These are phyloP conservation scores for Stenoptilia bipunctidactyla DNA, from an alignment of 2,888 invertebrate species.

Conservation along the genomic window DNA sequence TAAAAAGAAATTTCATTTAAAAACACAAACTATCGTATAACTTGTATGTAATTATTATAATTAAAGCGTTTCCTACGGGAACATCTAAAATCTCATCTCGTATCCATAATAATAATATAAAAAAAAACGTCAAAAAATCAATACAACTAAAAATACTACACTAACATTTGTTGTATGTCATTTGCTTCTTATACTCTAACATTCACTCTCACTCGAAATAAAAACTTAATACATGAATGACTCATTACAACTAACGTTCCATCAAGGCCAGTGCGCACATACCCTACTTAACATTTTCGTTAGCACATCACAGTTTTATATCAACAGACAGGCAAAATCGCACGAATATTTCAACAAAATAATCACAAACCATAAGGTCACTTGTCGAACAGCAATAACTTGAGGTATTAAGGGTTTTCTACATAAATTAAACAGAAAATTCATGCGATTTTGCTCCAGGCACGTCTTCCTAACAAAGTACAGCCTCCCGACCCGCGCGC, in stretches of 20 bases:
- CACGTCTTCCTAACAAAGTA: slow-evolving; percentile 52
- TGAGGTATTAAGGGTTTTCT: neutral
- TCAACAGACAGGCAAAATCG: slow-evolving; percentile 33
- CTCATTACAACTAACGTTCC: slow-evolving; percentile 2
- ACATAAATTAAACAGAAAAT: slow-evolving; percentile 8
- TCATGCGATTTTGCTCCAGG: slow-evolving; percentile 44
- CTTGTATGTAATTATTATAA: slow-evolving; percentile 42
- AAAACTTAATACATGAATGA: neutral
- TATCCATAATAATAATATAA: slow-evolving; percentile 13
- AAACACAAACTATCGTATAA: slow-evolving; percentile 41
- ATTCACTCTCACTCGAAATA: neutral
- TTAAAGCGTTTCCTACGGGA: slow-evolving; percentile 54
- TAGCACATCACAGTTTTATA: slow-evolving; percentile 63
- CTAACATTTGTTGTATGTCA: slow-evolving; percentile 37
- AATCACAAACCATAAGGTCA: too few species aligned
- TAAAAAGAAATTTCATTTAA: too few species aligned
- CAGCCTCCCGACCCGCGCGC: slow-evolving; percentile 28
- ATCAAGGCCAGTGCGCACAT: slow-evolving; percentile 8
- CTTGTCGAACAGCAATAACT: neutral
- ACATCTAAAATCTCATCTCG: slow-evolving; percentile 31
- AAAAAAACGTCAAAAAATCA: too few species aligned
- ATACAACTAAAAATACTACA: too few species aligned
- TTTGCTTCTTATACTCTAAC: slow-evolving; percentile 35
- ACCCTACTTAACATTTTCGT: slow-evolving; percentile 24
- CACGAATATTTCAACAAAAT: slow-evolving; percentile 23